Conservation (phyloP, 2,113 vertebrate species). For the Corvus cornix region DNA sequence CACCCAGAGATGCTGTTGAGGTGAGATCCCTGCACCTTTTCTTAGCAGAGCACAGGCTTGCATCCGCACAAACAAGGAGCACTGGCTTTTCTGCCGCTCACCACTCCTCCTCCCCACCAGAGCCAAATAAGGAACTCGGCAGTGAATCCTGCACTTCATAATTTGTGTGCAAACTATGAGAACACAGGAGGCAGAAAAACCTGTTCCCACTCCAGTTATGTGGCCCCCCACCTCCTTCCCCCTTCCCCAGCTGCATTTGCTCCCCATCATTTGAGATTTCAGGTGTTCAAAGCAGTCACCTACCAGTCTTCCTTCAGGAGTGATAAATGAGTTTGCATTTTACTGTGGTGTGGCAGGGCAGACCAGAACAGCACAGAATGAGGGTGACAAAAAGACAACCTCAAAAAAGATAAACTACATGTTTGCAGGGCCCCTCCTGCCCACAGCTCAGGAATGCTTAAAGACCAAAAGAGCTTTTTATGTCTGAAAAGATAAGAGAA, state of each 20-base stretch:
- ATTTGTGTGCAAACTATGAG: background rate
- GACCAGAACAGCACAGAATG: background rate
- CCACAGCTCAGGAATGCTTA: background rate
- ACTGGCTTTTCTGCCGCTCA: background rate
- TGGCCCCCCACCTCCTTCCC: background rate
- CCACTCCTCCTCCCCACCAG: background rate
- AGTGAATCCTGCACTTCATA: background rate
- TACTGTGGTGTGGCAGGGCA: background rate
- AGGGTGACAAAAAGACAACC: background rate
- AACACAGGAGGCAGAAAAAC: slow-evolving; percentile 49
- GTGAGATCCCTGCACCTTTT: background rate
- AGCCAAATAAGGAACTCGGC: background rate
- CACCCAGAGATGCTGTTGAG: background rate
- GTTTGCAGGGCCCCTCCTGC: slow-evolving; percentile 18
- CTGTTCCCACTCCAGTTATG: background rate
- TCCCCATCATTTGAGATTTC: slow-evolving; percentile 3
- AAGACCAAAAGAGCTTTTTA: background rate
- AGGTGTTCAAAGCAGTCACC: slow-evolving; percentile 7
- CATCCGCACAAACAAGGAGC: background rate
- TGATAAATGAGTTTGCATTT: slow-evolving; percentile 42
- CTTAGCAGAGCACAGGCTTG: background rate
- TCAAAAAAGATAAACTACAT: slow-evolving; percentile 4
- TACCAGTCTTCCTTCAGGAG: background rate
- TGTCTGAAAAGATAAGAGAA: background rate
- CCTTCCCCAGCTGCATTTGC: background rate